Evolutionary conservation across 2,888 invertebrate species (phyloP).

Genomic region (Amphipoea lucens): DNA sequence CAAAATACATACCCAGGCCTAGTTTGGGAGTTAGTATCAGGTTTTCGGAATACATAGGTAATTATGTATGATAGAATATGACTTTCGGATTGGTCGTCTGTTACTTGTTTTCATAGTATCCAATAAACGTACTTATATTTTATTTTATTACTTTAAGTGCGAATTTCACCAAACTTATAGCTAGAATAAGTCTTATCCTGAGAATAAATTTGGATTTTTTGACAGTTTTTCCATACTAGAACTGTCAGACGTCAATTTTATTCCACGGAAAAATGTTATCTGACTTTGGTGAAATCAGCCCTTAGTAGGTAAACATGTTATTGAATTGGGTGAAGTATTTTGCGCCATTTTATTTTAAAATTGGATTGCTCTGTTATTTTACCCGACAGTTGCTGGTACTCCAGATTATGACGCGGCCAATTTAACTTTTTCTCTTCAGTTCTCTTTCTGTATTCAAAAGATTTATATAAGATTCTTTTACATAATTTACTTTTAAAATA

Average conservation of each 20-base stretch:
- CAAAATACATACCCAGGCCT: not conserved
- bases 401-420: conserved; percentile 15
- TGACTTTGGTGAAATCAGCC: not conserved
- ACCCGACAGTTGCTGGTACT: not conserved
- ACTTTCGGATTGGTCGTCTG: not conserved
- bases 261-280: not conserved
- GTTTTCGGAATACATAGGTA: not conserved
- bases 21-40: not conserved
- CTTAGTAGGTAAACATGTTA: not conserved
- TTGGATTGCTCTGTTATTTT: conserved; percentile 3
- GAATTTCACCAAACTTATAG: not conserved
- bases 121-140: not conserved
- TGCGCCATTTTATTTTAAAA: conserved; percentile 1
- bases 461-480: not conserved
- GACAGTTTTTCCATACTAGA: not conserved
- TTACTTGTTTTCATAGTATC: not conserved
- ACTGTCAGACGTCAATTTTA: not conserved
- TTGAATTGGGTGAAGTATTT: not conserved
- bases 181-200: not conserved
- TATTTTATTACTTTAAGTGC: not conserved
- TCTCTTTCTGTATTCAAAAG: not conserved
- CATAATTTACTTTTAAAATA: conserved; percentile 5
- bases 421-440: conserved; percentile 11
- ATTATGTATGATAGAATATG: not conserved
- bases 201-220: not conserved